Conservation (phyloP, 2,888 invertebrate species). For the Himalopsyche japonica region DNA sequence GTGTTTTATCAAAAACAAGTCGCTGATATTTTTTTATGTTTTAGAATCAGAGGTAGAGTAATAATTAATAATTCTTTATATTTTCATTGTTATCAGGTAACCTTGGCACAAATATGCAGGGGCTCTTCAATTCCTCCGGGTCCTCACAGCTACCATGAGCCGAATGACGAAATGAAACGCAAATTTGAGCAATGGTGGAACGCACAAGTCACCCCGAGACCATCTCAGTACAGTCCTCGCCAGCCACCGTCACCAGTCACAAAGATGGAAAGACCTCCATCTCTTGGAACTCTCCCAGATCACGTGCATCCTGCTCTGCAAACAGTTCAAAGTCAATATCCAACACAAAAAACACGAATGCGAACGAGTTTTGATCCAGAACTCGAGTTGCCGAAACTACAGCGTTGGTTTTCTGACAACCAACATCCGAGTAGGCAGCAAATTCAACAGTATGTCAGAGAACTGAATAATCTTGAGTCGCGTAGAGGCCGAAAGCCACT, state of each 20-base stretch:
- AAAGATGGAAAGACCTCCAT: conserved; percentile 58
- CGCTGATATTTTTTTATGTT: too few relatives aligned
- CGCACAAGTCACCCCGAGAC: conserved; percentile 69
- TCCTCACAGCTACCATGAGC: conserved; percentile 68
- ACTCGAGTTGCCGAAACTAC: conserved; percentile 91
- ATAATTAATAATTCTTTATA: too few relatives aligned
- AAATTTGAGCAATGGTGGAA: conserved; percentile 94
- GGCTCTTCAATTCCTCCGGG: conserved; percentile 71
- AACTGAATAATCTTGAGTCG: conserved; percentile 90
- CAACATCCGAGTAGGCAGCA: conserved; percentile 96
- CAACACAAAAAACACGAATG: conserved; percentile 90
- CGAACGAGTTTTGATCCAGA: conserved; percentile 97
- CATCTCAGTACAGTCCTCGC: conserved; percentile 57
- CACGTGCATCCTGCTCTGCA: conserved; percentile 75
- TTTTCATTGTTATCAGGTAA: conserved; percentile 60
- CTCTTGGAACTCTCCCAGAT: conserved; percentile 55
- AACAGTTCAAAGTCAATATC: conserved; percentile 75
- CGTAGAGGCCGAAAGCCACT: conserved; percentile 90
- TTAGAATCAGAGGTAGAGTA: too few relatives aligned
- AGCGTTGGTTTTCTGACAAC: conserved; percentile 96
- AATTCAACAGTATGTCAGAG: conserved; percentile 93
- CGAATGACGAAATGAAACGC: conserved; percentile 80
- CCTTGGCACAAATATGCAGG: conserved; percentile 81
- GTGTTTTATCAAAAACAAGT: too few relatives aligned
- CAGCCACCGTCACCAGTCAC: conserved; percentile 56